A percentile compares a stretch with the other conserved stretches of the same genome.
Conservation (phyloP, 2,113 vertebrate genomes). For the Salvelinus alpinus region DNA sequence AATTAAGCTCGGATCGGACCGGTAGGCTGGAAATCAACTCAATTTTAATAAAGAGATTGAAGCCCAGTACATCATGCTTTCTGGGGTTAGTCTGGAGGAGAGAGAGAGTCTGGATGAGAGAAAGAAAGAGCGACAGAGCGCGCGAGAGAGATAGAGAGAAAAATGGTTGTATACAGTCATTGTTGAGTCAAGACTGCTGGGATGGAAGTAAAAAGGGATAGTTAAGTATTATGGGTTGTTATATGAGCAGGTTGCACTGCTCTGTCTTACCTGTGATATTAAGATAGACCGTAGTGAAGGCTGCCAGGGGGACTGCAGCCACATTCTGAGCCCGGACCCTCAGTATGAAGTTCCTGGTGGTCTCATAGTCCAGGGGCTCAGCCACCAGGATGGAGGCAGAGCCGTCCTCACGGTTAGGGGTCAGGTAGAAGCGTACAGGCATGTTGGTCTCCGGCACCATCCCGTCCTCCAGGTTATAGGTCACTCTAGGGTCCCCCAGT, state of each 20-base stretch:
- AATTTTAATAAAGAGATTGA: no score
- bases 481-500: conserved; percentile 84
- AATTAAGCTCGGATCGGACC: background rate
- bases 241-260: background rate
- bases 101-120: no score
- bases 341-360: conserved; percentile 80
- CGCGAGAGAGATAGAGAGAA: no score
- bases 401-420: conserved; percentile 84
- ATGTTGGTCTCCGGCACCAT: conserved; percentile 88
- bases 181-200: no score
- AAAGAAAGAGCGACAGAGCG: no score
- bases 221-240: no score
- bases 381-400: conserved; percentile 86
- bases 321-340: conserved; percentile 85
- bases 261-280: conserved; percentile 81
- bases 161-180: no score
- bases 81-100: no score
- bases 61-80: no score
- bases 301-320: conserved; percentile 82
- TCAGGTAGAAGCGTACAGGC: conserved; percentile 87
- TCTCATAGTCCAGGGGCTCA: conserved; percentile 86
- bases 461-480: conserved; percentile 86
- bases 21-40: background rate
- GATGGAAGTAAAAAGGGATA: no score
- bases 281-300: conserved; percentile 78